A percentile compares a stretch with the other conserved stretches of the same genome.
Conservation (phyloP, 2,888 invertebrate species). For the Drosophila suboccidentalis region DNA sequence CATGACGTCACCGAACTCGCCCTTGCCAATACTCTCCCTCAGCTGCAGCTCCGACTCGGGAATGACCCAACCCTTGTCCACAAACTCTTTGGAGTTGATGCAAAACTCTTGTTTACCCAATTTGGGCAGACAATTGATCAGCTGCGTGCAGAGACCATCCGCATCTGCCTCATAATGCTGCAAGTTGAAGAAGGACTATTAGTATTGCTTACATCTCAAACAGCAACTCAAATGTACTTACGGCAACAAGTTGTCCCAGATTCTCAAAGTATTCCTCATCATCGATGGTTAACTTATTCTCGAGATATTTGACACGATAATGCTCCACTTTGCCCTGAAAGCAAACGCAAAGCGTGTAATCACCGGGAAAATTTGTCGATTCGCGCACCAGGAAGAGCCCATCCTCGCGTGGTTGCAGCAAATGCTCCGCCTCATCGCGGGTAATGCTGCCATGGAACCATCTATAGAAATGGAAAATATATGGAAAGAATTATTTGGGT, state of each 20-base stretch:
- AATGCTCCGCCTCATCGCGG: conserved; percentile 96
- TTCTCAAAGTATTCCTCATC: conserved; percentile 99
- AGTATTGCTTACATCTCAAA: background rate
- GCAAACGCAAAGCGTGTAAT: conserved; percentile 98
- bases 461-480: conserved; percentile 85
- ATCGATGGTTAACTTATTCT: conserved; percentile 97
- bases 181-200: conserved; percentile 32
- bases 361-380: conserved; percentile 99
- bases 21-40: conserved; percentile 98
- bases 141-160: conserved; percentile 97
- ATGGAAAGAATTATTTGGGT: background rate
- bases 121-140: conserved; percentile 95
- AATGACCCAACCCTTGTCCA: conserved; percentile 96
- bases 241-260: conserved; percentile 96
- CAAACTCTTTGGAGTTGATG: conserved; percentile 90
- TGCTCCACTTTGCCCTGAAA: conserved; percentile 97
- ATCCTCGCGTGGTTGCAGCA: conserved; percentile 94
- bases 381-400: conserved; percentile 98
- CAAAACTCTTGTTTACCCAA: conserved; percentile 87
- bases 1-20: conserved; percentile 99
- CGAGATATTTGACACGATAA: conserved; percentile 94
- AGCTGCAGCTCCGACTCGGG: conserved; percentile 94
- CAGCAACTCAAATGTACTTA: conserved; percentile 85
- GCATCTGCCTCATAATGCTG: conserved; percentile 99
- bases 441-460: conserved; percentile 99